phyloP scores from a whole-genome alignment of 1,140 invertebrate species.

The Heliothis virescens region DNA sequence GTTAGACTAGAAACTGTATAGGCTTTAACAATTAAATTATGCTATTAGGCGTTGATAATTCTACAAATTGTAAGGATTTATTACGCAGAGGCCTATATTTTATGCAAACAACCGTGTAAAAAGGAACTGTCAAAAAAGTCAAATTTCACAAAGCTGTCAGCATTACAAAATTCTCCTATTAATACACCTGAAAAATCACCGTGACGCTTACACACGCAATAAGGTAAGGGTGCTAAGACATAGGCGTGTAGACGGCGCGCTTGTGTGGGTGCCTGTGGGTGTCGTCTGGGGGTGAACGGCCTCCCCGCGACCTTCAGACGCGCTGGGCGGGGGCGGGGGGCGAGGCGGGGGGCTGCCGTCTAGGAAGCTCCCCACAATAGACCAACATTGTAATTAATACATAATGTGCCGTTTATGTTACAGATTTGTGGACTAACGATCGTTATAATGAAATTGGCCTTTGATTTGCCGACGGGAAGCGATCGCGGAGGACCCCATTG shows the following conservation, averaged over 20 bases:
- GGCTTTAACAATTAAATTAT: not conserved
- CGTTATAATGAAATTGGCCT: slow-evolving; percentile 24
- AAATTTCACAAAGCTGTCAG: slow-evolving; percentile 9
- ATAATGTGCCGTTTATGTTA: slow-evolving; percentile 44
- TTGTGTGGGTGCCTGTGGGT: slow-evolving; percentile 43
- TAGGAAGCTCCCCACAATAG: slow-evolving; percentile 64
- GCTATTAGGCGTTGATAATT: not conserved
- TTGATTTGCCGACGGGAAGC: slow-evolving; percentile 5
- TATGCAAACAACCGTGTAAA: not conserved
- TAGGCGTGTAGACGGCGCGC: slow-evolving; percentile 16
- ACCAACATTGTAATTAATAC: slow-evolving; percentile 53
- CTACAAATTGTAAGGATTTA: not conserved
- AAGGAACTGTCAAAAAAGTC: slow-evolving; percentile 6
- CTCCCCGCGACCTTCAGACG: slow-evolving; percentile 79
- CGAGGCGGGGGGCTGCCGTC: slow-evolving; percentile 66
- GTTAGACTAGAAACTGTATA: not conserved
- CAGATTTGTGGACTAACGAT: slow-evolving; percentile 41
- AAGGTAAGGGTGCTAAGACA: slow-evolving; percentile 16
- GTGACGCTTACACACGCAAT: slow-evolving; percentile 17
- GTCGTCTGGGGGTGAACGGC: slow-evolving; percentile 70
- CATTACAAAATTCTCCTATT: slow-evolving; percentile 24
- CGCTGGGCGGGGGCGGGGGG: slow-evolving; percentile 50
- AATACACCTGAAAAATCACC: slow-evolving; percentile 28
- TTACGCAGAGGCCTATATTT: not conserved
- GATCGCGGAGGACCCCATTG: not conserved